Conservation (phyloP, 2,888 invertebrate species). For the Bombyx huttoni region DNA sequence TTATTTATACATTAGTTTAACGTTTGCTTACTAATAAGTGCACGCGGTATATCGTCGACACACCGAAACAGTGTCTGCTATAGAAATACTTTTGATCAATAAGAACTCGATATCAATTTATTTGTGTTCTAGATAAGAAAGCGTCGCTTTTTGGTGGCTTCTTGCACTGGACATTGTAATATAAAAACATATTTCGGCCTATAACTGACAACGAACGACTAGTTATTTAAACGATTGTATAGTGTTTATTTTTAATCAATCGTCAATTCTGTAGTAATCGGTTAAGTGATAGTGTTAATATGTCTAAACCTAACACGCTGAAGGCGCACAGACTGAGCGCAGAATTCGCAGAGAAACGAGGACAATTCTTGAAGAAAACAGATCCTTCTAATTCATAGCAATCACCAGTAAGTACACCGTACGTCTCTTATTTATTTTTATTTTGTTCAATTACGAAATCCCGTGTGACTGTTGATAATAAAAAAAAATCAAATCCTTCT, state of each 20-base stretch:
- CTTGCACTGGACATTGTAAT: constrained; percentile 28
- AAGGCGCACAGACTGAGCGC: constrained; percentile 67
- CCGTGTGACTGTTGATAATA: background rate
- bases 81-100: constrained; percentile 57
- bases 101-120: constrained; percentile 60
- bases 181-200: constrained; percentile 24
- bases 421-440: background rate
- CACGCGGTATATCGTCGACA: constrained; percentile 11
- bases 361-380: constrained; percentile 49
- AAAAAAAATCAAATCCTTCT: too few species aligned
- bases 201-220: constrained; percentile 39
- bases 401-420: constrained; percentile 52
- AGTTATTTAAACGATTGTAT: constrained; percentile 20
- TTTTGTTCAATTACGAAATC: background rate
- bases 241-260: constrained; percentile 10
- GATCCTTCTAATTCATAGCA: constrained; percentile 63
- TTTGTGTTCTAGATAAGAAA: constrained; percentile 53
- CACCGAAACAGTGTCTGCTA: constrained; percentile 1
- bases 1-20: background rate
- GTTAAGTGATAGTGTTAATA: constrained; percentile 36
- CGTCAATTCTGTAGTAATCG: constrained; percentile 17
- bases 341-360: constrained; percentile 61
- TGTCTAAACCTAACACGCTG: constrained; percentile 63
- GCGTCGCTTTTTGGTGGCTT: constrained; percentile 27
- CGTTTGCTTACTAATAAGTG: constrained; percentile 8